Percentiles rank a stretch among this genome's conserved stretches.
Conservation (phyloP, 2,113 vertebrate genomes). For the Coracopsis vasa region DNA sequence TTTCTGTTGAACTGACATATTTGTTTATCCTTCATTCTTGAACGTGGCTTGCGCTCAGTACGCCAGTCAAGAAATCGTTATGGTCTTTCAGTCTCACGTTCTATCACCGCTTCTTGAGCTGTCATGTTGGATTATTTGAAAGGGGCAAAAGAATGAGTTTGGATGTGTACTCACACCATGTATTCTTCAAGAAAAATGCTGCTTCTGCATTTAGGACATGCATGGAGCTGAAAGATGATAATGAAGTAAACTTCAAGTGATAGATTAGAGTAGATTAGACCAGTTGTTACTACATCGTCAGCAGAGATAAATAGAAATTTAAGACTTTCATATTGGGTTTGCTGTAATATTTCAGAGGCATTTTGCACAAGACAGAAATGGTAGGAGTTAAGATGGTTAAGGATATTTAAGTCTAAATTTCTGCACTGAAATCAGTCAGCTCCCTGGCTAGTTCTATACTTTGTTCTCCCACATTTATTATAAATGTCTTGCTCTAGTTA, state of each 20-base stretch:
- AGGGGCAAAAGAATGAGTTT: neutral
- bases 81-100: neutral
- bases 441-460: neutral
- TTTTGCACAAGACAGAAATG: neutral
- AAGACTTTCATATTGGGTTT: neutral
- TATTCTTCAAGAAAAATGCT: conserved; percentile 33
- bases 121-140: neutral
- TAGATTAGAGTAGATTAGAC: neutral
- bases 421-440: neutral
- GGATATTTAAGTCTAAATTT: neutral
- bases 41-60: neutral
- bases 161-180: neutral
- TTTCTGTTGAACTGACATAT: neutral
- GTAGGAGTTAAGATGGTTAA: neutral
- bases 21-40: neutral
- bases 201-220: neutral
- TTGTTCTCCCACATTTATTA: neutral
- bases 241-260: neutral
- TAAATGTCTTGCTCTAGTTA: neutral
- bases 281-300: neutral
- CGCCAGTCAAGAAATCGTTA: neutral
- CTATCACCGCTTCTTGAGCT: neutral
- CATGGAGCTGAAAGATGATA: neutral
- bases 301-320: neutral
- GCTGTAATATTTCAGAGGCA: neutral